Conservation (phyloP, 2,797 vertebrate species). For the Pseudochirops cupreus region DNA sequence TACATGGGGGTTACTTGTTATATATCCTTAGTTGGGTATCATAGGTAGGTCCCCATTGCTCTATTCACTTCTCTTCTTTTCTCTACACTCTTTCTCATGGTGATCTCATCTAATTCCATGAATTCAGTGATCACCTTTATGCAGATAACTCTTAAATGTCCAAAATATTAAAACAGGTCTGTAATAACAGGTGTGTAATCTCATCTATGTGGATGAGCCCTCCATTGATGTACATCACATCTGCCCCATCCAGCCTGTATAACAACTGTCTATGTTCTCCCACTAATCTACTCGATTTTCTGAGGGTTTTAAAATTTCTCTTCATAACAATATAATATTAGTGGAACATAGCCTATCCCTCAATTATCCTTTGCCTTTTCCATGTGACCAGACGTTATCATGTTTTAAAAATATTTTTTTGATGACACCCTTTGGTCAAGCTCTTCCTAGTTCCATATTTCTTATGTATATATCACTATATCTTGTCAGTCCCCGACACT, state of each 20-base stretch:
- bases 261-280: not conserved
- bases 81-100: not conserved
- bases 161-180: not conserved
- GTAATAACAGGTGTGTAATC: not conserved
- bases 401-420: not conserved
- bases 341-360: not conserved
- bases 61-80: not conserved
- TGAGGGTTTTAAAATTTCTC: not conserved
- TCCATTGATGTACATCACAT: not conserved
- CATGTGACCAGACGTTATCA: not conserved
- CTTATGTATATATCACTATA: not conserved
- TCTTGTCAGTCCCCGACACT: not conserved
- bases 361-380: not conserved
- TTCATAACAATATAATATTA: not conserved
- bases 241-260: not conserved
- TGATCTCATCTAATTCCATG: not conserved
- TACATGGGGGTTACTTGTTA: not conserved
- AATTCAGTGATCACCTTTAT: not conserved
- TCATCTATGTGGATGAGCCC: not conserved
- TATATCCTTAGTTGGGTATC: not conserved
- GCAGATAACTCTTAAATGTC: not conserved
- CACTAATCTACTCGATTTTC: not conserved
- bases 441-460: not conserved
- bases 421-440: not conserved
- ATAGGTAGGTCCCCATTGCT: not conserved